Conservation (phyloP, 2,113 vertebrate species). For the Barbus barbus region DNA sequence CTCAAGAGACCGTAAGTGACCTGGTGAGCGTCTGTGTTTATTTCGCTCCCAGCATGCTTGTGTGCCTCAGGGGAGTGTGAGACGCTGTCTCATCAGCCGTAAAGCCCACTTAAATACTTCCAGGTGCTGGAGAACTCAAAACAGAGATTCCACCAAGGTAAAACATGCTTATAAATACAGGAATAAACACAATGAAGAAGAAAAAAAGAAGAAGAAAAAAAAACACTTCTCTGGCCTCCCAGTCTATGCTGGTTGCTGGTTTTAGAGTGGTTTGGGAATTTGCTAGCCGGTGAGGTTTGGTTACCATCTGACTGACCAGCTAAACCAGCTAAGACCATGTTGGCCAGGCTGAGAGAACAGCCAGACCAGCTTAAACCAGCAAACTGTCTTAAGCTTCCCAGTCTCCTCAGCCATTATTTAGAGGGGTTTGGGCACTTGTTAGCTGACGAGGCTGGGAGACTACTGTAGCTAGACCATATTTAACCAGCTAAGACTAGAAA, state of each 20-base stretch:
- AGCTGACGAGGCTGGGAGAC: too few species aligned
- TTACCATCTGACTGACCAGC: background rate
- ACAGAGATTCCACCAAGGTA: background rate
- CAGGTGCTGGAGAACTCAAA: background rate
- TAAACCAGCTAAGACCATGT: background rate
- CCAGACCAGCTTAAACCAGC: too few species aligned
- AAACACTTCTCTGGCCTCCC: background rate
- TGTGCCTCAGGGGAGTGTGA: background rate
- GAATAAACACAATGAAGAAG: background rate
- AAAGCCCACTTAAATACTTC: slow-evolving; percentile 28
- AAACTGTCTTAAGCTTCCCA: too few species aligned
- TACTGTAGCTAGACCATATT: background rate
- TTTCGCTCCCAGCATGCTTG: slow-evolving; percentile 5
- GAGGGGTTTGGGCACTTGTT: too few species aligned
- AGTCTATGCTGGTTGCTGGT: background rate
- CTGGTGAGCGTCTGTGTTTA: slow-evolving; percentile 32
- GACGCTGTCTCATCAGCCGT: slow-evolving; percentile 2
- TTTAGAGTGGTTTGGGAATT: background rate
- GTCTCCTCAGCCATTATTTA: too few species aligned
- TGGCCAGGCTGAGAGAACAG: too few species aligned
- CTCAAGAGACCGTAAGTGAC: slow-evolving; percentile 30
- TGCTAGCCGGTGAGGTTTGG: background rate
- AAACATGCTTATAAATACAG: background rate
- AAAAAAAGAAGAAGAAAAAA: background rate
- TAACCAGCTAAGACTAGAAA: too few species aligned